Evolutionary conservation across 2,888 invertebrate genomes (phyloP).

Genomic region (Scotopteryx bipunctaria): DNA sequence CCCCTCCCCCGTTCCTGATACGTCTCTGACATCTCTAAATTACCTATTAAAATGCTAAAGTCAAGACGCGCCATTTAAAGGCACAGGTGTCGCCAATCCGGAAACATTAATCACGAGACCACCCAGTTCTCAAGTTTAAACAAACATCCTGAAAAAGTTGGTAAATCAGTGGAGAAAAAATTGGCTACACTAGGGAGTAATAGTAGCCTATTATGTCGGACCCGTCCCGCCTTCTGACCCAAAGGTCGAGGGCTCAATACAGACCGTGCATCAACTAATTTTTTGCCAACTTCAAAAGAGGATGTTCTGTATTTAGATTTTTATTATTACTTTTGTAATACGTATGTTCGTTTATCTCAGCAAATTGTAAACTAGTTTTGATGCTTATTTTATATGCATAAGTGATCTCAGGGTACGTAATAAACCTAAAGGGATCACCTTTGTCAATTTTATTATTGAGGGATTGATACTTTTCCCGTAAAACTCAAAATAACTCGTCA

Average conservation of each 20-base stretch:
- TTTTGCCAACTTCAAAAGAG: too few species aligned
- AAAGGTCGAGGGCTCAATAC: neutral
- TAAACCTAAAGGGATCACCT: too few species aligned
- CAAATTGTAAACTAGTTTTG: too few species aligned
- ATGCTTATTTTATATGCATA: too few species aligned
- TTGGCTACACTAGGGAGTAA: slow-evolving; percentile 6
- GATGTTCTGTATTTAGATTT: too few species aligned
- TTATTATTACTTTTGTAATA: too few species aligned
- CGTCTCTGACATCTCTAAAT: slow-evolving; percentile 1
- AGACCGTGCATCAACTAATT: neutral
- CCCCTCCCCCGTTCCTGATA: slow-evolving; percentile 9
- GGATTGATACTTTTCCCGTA: too few species aligned
- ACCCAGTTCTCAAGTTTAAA: slow-evolving; percentile 30
- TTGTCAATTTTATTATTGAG: too few species aligned
- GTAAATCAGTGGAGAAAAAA: slow-evolving; percentile 9
- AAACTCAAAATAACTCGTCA: too few species aligned
- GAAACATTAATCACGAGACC: slow-evolving; percentile 56
- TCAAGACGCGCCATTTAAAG: slow-evolving; percentile 36
- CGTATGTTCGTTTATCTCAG: too few species aligned
- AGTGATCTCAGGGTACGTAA: too few species aligned
- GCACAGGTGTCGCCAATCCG: slow-evolving; percentile 50
- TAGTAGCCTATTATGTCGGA: neutral
- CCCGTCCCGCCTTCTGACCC: slow-evolving; percentile 5
- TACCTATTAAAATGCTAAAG: slow-evolving; percentile 8
- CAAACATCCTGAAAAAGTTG: slow-evolving; percentile 12